Conservation (phyloP, 2,113 vertebrate species). For the Tachuris rubrigastra region DNA sequence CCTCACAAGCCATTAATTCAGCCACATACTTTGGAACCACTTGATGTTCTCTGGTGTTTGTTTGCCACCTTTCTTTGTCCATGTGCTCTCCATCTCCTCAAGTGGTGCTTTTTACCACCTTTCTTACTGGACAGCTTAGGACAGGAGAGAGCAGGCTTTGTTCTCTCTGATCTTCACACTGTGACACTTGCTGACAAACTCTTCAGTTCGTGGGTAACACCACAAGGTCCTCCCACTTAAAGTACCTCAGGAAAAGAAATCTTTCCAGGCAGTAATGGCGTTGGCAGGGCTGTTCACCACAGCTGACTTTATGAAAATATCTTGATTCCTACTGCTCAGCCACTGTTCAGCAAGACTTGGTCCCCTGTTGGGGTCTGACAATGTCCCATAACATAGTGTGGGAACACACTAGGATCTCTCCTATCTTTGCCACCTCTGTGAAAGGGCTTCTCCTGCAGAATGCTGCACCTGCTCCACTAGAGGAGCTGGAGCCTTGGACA, state of each 20-base stretch:
- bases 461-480: background rate
- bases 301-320: background rate
- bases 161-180: background rate
- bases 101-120: background rate
- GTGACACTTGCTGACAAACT: background rate
- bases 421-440: background rate
- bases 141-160: background rate
- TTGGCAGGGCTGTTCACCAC: background rate
- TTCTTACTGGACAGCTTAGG: background rate
- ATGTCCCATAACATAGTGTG: background rate
- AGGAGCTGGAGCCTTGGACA: background rate
- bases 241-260: background rate
- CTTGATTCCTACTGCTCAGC: background rate
- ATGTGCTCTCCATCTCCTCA: background rate
- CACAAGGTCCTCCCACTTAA: background rate
- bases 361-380: background rate
- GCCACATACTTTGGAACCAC: background rate
- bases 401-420: background rate
- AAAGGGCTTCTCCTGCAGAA: background rate
- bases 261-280: background rate
- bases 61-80: background rate
- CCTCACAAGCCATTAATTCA: background rate
- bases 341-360: background rate
- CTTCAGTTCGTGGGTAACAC: background rate
- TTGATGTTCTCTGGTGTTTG: background rate